Base-by-base conservation (phyloP, 1,140 invertebrate species). In the Paraescarpia echinospica region DNA sequence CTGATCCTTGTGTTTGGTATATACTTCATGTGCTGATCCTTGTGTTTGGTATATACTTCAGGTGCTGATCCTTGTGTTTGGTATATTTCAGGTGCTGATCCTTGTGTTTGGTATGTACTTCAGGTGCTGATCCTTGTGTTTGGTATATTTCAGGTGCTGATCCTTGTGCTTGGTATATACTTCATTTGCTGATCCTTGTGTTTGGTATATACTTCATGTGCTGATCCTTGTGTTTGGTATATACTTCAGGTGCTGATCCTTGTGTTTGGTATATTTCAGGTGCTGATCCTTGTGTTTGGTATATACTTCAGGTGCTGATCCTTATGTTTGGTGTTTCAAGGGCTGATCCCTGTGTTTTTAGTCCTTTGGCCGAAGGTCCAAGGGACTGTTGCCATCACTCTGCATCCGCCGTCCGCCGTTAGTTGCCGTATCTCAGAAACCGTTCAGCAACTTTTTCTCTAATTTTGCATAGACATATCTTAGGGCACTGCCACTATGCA, bases 101-200 rank as follows among this genome's bases (percentile, higher is more conserved):
- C 12, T 5, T 35, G 5, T 91, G 91, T 35, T 4, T 41, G 4
- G 4, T 6, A n/a, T n/a, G n/a, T 91, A 33, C 22, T 91, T 91
- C n/a, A 35, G 90, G 31, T 35, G 35, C 14, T 35, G 34, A n/a
- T 90, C 33, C 33, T 14, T 89, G 89, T 89, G 89, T 89, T 4
- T 89, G 12, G 31, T 35, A 41, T 93, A 6, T 35, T 93, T 6
- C 98, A 99, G 97, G 99, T 99, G 27, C 96, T 99, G 18, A 99
- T 99, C 95, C 99, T 99, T 31, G 99, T 99, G 1, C 99, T 99
- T 97, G 99, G n/a, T n/a, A n/a, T n/a, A n/a, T n/a, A n/a, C n/a
- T n/a, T 91, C 9, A 8, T 5, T 4, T 6, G 41, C 41, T 41
- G 4, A 41, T 41, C 12, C 41, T 14, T 22, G 34, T 91, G 91